Percentiles rank a stretch among this genome's conserved stretches.
These are phyloP conservation scores for Anthrax anthrax DNA, from an alignment of 2,888 invertebrate genomes.

Conservation along the genomic window DNA sequence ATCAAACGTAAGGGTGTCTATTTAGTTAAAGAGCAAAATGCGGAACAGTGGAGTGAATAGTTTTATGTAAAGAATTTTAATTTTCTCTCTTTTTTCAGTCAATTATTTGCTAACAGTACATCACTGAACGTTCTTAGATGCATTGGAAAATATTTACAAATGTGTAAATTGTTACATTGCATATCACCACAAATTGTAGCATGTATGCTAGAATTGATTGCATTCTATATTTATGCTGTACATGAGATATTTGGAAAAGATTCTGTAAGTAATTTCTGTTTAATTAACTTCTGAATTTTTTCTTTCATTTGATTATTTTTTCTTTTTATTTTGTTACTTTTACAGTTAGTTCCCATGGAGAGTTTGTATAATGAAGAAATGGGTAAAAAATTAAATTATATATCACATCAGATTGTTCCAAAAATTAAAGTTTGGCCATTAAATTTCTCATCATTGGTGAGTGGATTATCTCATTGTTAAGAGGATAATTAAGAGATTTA, in stretches of 20 bases:
- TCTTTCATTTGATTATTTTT: no score
- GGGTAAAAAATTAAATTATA: constrained; percentile 58
- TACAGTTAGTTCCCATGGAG: constrained; percentile 10
- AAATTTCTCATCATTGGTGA: constrained; percentile 32
- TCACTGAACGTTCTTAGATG: constrained; percentile 78
- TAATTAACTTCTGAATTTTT: no score
- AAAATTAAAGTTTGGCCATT: constrained; percentile 33
- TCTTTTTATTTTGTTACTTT: neutral
- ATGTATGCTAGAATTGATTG: constrained; percentile 83
- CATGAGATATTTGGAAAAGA: constrained; percentile 73
- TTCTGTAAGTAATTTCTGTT: constrained; percentile 33
- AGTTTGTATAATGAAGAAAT: constrained; percentile 34
- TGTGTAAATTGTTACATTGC: constrained; percentile 75
- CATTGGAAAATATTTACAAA: constrained; percentile 84
- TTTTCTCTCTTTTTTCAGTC: constrained; percentile 11
- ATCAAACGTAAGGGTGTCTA: constrained; percentile 11
- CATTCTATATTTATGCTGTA: constrained; percentile 83
- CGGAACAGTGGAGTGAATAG: no score
- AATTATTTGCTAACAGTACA: constrained; percentile 75
- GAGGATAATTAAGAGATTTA: no score
- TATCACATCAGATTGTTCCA: constrained; percentile 53
- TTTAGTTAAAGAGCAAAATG: neutral
- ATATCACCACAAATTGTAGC: constrained; percentile 84
- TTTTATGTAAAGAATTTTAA: neutral
- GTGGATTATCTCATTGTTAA: neutral